Base-by-base conservation (phyloP, 2,797 vertebrate species). In the Squalus acanthias region DNA sequence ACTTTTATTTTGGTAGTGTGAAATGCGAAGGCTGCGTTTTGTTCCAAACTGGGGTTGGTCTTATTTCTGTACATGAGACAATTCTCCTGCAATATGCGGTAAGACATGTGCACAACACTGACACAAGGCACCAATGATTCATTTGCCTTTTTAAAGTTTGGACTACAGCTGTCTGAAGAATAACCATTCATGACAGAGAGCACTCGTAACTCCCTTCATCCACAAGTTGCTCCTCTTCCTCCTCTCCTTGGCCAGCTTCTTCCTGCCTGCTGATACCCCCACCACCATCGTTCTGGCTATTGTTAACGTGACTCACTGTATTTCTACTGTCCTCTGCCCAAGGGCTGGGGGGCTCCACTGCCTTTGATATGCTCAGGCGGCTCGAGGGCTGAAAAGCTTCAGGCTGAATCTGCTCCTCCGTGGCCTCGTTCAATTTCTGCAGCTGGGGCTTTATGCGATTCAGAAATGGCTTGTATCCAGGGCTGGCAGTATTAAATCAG, bases 391-490 rank as follows among this genome's bases (percentile, higher is more conserved):
- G 99, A 97, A 99, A 99, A 20, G 98, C 97, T 97, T 99, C 99
- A 0, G 98, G 98, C 97, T 98, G 98, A 69, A 98, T 98, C 97
- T 98, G 98, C 97, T 99, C 99, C 29, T 98, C 97, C 0, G 98
- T 97, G 2, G 98, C 97, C 96, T 99, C 98, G 96, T 98, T 97
- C 96, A 99, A 98, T 97, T 98, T 99, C 98, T 99, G 99, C 46
- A 99, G 98, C 97, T 99, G 99, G 24, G 99, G 99, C 97, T 98
- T 98, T 97, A 99, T 99, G 97, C 99, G 97, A 97, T 98, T 98
- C 97, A 99, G 98, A 97, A 99, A 99, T 96, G 99, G 99, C 98
- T 99, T 99, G 97, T 99, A 99, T 96, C 99, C 99, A 97, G 99
- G 98, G 97, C 99, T 99, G 98, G 60, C 29, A 29, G 50, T 33